These are phyloP conservation scores for Aegithalos caudatus DNA, from an alignment of 2,113 vertebrate species.

Conservation along the genomic window DNA sequence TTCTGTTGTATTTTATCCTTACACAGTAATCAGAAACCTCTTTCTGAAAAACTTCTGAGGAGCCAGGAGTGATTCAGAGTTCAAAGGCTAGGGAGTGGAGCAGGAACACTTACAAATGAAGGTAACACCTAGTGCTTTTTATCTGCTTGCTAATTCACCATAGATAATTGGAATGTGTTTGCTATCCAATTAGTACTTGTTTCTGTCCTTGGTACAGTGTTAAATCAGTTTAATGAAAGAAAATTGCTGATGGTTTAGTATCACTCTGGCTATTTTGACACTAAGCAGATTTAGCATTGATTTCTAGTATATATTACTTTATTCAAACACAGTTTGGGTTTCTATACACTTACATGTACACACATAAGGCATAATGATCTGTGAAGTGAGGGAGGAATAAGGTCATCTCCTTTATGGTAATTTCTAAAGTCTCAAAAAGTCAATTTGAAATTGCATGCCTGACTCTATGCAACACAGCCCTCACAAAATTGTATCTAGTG, in stretches of 20 bases:
- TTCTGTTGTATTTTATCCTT: not conserved
- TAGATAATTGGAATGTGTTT: not conserved
- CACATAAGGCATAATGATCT: not conserved
- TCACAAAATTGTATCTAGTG: not conserved
- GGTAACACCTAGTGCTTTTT: not conserved
- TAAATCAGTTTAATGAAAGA: not conserved
- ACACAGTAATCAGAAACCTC: not conserved
- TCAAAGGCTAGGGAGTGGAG: not conserved
- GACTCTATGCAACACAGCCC: not conserved
- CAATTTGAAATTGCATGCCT: not conserved
- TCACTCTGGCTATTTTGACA: not conserved
- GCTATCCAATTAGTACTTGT: not conserved
- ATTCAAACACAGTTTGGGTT: not conserved
- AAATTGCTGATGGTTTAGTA: not conserved
- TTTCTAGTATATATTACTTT: not conserved
- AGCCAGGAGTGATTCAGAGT: not conserved
- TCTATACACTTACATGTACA: not conserved
- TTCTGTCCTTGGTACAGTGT: not conserved
- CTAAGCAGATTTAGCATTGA: not conserved
- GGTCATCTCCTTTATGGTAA: not conserved
- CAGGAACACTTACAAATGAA: not conserved
- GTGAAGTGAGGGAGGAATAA: not conserved
- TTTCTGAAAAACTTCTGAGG: not conserved
- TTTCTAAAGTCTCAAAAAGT: not conserved
- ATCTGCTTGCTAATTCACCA: not conserved